Conservation (phyloP, 1,140 invertebrate species). For the Gryllus bimaculatus region DNA sequence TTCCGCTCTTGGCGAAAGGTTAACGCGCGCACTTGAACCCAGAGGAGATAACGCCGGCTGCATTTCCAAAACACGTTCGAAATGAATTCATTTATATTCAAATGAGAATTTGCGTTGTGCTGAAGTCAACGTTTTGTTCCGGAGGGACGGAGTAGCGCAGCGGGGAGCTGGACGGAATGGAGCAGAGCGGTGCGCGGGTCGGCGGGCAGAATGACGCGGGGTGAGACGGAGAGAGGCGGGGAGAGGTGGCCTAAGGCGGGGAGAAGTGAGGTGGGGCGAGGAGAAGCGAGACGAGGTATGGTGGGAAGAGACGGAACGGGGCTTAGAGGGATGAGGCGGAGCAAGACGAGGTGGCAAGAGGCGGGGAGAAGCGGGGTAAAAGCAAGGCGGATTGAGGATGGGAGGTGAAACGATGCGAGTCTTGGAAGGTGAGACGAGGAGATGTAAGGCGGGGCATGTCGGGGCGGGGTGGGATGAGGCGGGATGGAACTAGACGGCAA, state of each 20-base stretch:
- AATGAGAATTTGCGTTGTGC: conserved; percentile 1
- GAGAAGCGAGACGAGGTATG: too few relatives aligned
- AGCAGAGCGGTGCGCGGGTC: not conserved
- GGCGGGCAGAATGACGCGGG: too few relatives aligned
- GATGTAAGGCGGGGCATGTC: too few relatives aligned
- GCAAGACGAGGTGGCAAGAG: too few relatives aligned
- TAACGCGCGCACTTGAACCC: not conserved
- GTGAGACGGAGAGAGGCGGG: not conserved
- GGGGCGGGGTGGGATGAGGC: too few relatives aligned
- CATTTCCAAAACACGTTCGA: not conserved
- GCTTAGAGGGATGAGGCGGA: too few relatives aligned
- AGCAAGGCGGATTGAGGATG: too few relatives aligned
- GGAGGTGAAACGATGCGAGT: too few relatives aligned
- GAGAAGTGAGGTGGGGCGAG: not conserved
- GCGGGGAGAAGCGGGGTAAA: too few relatives aligned
- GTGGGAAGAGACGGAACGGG: too few relatives aligned
- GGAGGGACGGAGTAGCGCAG: not conserved
- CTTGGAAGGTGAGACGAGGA: too few relatives aligned
- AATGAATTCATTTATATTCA: conserved; percentile 6
- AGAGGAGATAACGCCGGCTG: not conserved
- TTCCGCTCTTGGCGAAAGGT: not conserved
- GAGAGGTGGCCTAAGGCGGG: not conserved
- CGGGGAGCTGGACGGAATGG: not conserved
- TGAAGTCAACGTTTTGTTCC: conserved; percentile 2
- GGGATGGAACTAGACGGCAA: too few relatives aligned